Percentiles rank a stretch among this genome's conserved stretches.
Evolutionary conservation across 2,888 invertebrate species (phyloP).

Genomic region (Apamea epomidion): DNA sequence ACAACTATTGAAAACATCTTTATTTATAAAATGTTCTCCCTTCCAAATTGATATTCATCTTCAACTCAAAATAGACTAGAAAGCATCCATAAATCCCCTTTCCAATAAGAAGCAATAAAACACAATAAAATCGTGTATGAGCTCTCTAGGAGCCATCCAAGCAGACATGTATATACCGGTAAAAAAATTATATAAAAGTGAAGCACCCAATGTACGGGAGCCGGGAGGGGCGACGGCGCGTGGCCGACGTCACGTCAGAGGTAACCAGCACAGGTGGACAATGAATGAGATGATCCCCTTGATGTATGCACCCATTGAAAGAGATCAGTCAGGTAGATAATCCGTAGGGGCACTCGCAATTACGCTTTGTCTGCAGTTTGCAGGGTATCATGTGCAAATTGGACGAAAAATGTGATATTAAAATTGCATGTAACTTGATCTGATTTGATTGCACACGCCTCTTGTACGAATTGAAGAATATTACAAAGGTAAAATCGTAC

Average conservation of each 20-base stretch:
- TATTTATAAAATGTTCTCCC: not conserved
- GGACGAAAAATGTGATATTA: constrained; percentile 40
- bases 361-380: constrained; percentile 77
- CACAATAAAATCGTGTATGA: constrained; percentile 57
- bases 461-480: constrained; percentile 22
- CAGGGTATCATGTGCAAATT: constrained; percentile 62
- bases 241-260: constrained; percentile 83
- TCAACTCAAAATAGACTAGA: constrained; percentile 33
- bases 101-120: constrained; percentile 66
- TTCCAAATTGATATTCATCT: constrained; percentile 17
- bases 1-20: not conserved
- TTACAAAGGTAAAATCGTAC: not conserved
- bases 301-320: constrained; percentile 75
- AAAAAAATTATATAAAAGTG: constrained; percentile 67
- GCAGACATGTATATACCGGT: constrained; percentile 55
- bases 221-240: constrained; percentile 55
- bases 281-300: constrained; percentile 71
- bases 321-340: constrained; percentile 86
- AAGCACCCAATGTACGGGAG: constrained; percentile 61
- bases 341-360: constrained; percentile 83
- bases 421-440: constrained; percentile 48
- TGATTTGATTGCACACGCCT: constrained; percentile 27
- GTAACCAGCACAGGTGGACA: constrained; percentile 76
- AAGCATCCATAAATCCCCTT: constrained; percentile 51
- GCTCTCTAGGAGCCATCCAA: constrained; percentile 48